These are phyloP conservation scores for Oxygymnocypris stewartii DNA, from an alignment of 2,113 vertebrate genomes.

Conservation along the genomic window DNA sequence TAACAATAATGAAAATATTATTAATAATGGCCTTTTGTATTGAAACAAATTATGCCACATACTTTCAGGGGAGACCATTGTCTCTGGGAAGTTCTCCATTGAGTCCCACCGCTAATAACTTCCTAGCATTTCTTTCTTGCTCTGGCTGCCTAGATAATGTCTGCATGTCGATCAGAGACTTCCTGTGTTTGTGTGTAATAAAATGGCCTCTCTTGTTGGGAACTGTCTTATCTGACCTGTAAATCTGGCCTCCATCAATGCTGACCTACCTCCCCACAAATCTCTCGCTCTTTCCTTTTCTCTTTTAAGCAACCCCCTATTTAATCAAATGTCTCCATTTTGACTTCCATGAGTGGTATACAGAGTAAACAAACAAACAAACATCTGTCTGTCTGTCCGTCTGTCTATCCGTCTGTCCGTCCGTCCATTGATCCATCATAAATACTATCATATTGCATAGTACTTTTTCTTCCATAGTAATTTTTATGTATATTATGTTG, in stretches of 20 bases:
- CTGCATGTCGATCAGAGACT: slow-evolving; percentile 87
- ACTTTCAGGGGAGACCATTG: slow-evolving; percentile 82
- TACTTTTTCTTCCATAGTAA: neutral
- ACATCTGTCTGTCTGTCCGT: neutral
- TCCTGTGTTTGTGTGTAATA: slow-evolving; percentile 97
- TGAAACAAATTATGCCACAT: slow-evolving; percentile 67
- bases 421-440: neutral
- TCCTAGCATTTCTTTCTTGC: slow-evolving; percentile 81
- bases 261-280: slow-evolving; percentile 59
- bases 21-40: slow-evolving; percentile 76
- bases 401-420: neutral
- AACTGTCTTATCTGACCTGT: slow-evolving; percentile 78
- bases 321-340: neutral
- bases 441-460: neutral
- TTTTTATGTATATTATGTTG: neutral
- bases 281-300: slow-evolving; percentile 1
- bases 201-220: slow-evolving; percentile 84
- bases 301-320: slow-evolving; percentile 37
- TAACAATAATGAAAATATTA: slow-evolving; percentile 75
- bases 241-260: slow-evolving; percentile 79
- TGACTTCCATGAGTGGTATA: neutral
- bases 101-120: slow-evolving; percentile 85
- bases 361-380: too few species aligned
- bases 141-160: slow-evolving; percentile 84
- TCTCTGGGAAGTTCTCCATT: slow-evolving; percentile 70